Base-by-base conservation (phyloP, 1,140 invertebrate species). In the Hydropsyche tenuis region DNA sequence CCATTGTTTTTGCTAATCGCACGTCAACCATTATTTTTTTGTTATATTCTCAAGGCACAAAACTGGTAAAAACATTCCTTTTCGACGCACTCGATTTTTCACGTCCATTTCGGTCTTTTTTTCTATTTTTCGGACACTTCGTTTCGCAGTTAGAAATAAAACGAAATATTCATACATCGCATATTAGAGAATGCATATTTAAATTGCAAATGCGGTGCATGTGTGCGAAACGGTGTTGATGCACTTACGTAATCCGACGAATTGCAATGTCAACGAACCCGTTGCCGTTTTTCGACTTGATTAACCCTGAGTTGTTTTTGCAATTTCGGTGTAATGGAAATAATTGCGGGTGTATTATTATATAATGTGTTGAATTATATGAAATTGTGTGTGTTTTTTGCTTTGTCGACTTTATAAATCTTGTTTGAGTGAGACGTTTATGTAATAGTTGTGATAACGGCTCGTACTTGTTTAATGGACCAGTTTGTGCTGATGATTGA, bases 211-310 rank as follows among this genome's bases (percentile, higher is more conserved):
- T 63, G 16, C 48, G 48, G 6, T 1, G 48, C 9, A 20, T 53
- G n/a, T 53, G 16, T 20, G 48, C 18, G 20, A 4, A 53, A 20
- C 48, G 16, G 1, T 3, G 30, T 37, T 37, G 30, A 4, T 37
- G 30, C 30, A 37, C 30, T 37, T 37, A 37, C 9, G 30, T 37
- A 37, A 37, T 18, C 48, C 14, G 20, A 53, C 16, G 48, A 53
- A 53, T 18, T 53, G 48, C 23, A 37, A 63, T 37, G 60, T 63
- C 60, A 63, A 63, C 23, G 60, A 63, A 63, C 60, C 12, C 60
- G 27, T 30, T 63, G 4, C 2, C 53, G 18, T 37, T 9, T 37
- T 37, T 37, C 30, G 9, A 9, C 30, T 4, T 9, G 9, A 3
- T 37, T 37, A 37, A 37, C 30, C 30, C 30, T 37, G 30, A 37